phyloP scores from a whole-genome alignment of 1,140 invertebrate genomes.

The Metaphire vulgaris region DNA sequence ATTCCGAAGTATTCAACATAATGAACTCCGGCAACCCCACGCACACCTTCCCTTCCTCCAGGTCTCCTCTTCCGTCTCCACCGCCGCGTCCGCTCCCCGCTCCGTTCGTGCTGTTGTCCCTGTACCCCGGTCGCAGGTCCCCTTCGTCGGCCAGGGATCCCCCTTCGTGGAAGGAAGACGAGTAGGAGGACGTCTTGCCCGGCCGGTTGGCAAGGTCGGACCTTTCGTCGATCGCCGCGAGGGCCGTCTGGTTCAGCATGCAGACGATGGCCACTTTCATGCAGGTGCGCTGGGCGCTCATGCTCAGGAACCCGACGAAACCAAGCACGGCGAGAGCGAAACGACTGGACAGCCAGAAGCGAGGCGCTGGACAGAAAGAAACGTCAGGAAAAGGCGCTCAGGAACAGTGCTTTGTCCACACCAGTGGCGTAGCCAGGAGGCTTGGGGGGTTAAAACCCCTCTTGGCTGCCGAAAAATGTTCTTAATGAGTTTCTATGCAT shows the following conservation, averaged over 20 bases:
- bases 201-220: neutral
- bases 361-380: slow-evolving; percentile 10
- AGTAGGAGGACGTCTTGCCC: neutral
- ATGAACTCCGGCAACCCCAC: neutral
- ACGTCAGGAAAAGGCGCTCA: no score
- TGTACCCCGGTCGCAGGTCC: no score
- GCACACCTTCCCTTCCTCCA: neutral
- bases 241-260: slow-evolving; percentile 59
- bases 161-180: no score
- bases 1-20: neutral
- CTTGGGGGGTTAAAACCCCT: no score
- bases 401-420: no score
- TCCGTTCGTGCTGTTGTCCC: neutral
- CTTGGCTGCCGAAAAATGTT: no score
- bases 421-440: no score
- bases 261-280: slow-evolving; percentile 80
- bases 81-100: neutral
- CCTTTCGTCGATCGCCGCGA: neutral
- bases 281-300: slow-evolving; percentile 76
- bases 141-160: no score
- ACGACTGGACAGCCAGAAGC: slow-evolving; percentile 32
- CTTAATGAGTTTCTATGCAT: no score
- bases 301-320: slow-evolving; percentile 35
- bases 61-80: neutral
- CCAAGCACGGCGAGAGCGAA: slow-evolving; percentile 35